A percentile compares a stretch with the other conserved stretches of the same genome.
Evolutionary conservation across 2,888 invertebrate species (phyloP).

Genomic region (Drosophila subquinaria): DNA sequence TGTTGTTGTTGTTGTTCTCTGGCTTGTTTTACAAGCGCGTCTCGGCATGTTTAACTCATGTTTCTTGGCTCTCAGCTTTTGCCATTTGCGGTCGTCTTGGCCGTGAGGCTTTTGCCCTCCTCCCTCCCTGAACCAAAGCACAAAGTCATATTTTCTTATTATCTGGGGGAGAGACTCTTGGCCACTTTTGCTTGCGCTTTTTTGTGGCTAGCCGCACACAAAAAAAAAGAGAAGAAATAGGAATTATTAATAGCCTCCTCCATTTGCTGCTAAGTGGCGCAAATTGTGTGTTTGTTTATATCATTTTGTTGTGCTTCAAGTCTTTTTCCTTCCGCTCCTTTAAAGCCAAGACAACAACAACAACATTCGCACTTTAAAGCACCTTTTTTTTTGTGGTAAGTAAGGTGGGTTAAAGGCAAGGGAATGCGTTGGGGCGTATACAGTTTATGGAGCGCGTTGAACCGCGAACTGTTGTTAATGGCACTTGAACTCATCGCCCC

Average conservation of each 20-base stretch:
- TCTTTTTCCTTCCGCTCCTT: constrained; percentile 24
- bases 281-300: constrained; percentile 83
- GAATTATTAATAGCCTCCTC: constrained; percentile 80
- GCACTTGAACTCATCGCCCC: constrained; percentile 67
- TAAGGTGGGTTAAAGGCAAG: constrained; percentile 5
- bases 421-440: constrained; percentile 32
- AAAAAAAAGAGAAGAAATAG: constrained; percentile 42
- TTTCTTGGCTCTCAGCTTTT: constrained; percentile 54
- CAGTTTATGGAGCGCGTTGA: constrained; percentile 76
- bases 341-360: neutral
- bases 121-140: constrained; percentile 5
- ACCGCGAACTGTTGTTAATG: constrained; percentile 76
- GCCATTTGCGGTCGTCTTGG: constrained; percentile 66
- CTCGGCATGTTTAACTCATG: constrained; percentile 75
- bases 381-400: constrained; percentile 33
- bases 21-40: constrained; percentile 75
- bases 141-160: constrained; percentile 80
- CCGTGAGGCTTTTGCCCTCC: constrained; percentile 36
- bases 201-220: constrained; percentile 68
- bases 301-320: constrained; percentile 70
- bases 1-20: constrained; percentile 53
- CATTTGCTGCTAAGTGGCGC: constrained; percentile 82
- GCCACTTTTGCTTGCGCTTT: constrained; percentile 56
- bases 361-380: constrained; percentile 44
- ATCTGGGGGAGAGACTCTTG: constrained; percentile 50